These are phyloP conservation scores for Harpagifer antarcticus DNA, from an alignment of 2,797 vertebrate genomes.

Conservation along the genomic window DNA sequence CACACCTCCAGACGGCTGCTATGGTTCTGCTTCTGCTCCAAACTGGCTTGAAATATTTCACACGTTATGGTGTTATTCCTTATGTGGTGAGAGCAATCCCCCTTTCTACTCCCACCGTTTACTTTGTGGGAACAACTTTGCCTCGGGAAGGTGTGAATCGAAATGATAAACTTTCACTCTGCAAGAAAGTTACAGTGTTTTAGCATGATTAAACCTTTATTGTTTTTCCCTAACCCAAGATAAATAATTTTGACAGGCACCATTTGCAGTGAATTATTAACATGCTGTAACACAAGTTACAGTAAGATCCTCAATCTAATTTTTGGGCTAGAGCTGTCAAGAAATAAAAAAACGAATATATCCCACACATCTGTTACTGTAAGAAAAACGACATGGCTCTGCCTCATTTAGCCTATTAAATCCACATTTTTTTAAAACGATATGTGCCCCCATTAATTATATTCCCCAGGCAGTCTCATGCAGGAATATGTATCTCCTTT, in stretches of 20 bases:
- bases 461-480: not conserved
- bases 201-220: constrained; percentile 24
- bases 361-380: constrained; percentile 61
- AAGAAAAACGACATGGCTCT: constrained; percentile 17
- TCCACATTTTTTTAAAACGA: constrained; percentile 19
- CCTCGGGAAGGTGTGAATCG: constrained; percentile 3
- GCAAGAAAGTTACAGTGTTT: constrained; percentile 7
- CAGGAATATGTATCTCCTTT: not conserved
- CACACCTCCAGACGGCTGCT: constrained; percentile 59
- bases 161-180: constrained; percentile 5
- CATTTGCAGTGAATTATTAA: constrained; percentile 59
- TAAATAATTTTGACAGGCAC: constrained; percentile 50
- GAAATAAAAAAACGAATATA: constrained; percentile 43
- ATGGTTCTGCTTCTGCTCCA: constrained; percentile 31
- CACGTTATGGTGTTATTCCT: constrained; percentile 9
- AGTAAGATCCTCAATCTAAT: constrained; percentile 39
- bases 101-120: constrained; percentile 1
- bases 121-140: constrained; percentile 6
- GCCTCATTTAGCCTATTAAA: constrained; percentile 41
- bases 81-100: not conserved
- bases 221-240: constrained; percentile 16
- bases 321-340: constrained; percentile 40
- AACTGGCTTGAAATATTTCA: constrained; percentile 31
- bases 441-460: constrained; percentile 36
- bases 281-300: constrained; percentile 38